phyloP scores from a whole-genome alignment of 2,797 vertebrate species.

The Megaceryle alcyon region DNA sequence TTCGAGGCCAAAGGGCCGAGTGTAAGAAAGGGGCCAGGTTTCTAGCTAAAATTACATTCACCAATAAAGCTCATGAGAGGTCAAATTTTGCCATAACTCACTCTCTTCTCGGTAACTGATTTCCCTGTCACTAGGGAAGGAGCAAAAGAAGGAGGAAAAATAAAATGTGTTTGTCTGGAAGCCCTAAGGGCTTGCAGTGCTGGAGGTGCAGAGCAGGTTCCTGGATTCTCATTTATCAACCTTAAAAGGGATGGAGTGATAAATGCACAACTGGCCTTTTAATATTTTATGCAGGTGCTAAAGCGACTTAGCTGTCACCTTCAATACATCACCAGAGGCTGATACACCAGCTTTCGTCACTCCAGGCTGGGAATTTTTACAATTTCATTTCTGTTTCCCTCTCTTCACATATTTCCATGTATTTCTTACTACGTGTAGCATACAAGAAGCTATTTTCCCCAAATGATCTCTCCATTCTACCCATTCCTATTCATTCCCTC shows the following conservation, averaged over 20 bases:
- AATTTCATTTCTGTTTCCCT: conserved; percentile 78
- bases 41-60: conserved; percentile 92
- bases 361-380: conserved; percentile 79
- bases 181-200: conserved; percentile 79
- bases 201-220: conserved; percentile 81
- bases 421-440: conserved; percentile 68
- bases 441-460: conserved; percentile 64
- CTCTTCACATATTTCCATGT: conserved; percentile 66
- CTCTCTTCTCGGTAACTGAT: conserved; percentile 79
- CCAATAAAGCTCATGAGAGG: conserved; percentile 81
- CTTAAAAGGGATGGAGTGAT: conserved; percentile 86
- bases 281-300: conserved; percentile 86
- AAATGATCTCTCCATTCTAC: conserved; percentile 46
- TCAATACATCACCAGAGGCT: conserved; percentile 81
- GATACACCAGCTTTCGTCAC: conserved; percentile 80
- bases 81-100: conserved; percentile 84
- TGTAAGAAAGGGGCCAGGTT: conserved; percentile 83
- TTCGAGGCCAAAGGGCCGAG: conserved; percentile 76
- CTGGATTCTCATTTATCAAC: conserved; percentile 86
- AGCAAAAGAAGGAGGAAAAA: conserved; percentile 74
- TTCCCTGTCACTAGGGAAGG: conserved; percentile 73
- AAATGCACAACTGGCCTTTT: conserved; percentile 85
- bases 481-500: background rate
- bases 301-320: conserved; percentile 82
- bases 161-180: conserved; percentile 82